These are phyloP conservation scores for Fulmarus glacialis DNA, from an alignment of 2,113 vertebrate species.

Conservation along the genomic window DNA sequence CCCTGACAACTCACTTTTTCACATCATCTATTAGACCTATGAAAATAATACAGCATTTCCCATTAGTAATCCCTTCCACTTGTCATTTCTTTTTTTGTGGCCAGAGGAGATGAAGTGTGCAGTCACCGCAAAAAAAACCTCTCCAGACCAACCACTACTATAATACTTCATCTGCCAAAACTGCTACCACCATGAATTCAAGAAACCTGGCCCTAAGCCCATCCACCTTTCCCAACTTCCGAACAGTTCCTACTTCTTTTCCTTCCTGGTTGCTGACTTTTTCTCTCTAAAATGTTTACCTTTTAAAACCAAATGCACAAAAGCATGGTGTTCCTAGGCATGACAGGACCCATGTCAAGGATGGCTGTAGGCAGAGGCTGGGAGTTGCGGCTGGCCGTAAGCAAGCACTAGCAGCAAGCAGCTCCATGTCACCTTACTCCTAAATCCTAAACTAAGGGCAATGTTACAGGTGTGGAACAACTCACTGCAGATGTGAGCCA, in stretches of 20 bases:
- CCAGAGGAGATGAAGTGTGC: neutral
- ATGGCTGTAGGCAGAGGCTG: neutral
- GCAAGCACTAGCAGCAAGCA: neutral
- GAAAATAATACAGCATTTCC: neutral
- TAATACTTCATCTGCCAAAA: neutral
- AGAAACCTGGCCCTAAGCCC: neutral
- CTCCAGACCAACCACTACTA: neutral
- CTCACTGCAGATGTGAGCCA: neutral
- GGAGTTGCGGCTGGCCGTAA: neutral
- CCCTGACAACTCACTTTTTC: neutral
- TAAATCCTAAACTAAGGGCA: neutral
- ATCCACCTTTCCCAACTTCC: neutral
- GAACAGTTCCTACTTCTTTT: neutral
- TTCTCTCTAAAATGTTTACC: neutral
- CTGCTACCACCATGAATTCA: neutral
- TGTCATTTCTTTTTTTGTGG: neutral
- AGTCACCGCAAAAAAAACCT: neutral
- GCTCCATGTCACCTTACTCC: neutral
- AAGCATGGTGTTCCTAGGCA: neutral
- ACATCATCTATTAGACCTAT: neutral
- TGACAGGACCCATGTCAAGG: neutral
- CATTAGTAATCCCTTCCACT: neutral
- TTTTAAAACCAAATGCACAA: neutral
- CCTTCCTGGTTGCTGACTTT: neutral
- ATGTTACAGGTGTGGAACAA: neutral